These are phyloP conservation scores for Tolypeutes matacus DNA, from an alignment of 2,797 vertebrate genomes.

Conservation along the genomic window DNA sequence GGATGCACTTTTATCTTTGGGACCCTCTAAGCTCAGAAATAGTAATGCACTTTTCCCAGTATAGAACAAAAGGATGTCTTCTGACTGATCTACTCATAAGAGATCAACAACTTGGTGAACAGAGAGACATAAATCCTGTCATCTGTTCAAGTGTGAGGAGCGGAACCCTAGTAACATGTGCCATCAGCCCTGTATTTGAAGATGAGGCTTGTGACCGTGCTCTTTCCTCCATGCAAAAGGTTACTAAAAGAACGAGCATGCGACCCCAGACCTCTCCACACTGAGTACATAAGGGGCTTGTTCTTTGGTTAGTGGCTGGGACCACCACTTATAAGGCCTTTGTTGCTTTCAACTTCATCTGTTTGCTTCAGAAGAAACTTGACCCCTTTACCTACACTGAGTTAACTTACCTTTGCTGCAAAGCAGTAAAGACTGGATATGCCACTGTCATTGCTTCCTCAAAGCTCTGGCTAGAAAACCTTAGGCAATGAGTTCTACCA, in stretches of 20 bases:
- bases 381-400: slow-evolving; percentile 69
- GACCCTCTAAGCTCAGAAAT: slow-evolving; percentile 65
- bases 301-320: slow-evolving; percentile 68
- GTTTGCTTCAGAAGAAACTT: slow-evolving; percentile 66
- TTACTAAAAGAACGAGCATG: slow-evolving; percentile 5
- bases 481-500: not conserved
- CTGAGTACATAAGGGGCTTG: slow-evolving; percentile 64
- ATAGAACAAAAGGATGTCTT: slow-evolving; percentile 79
- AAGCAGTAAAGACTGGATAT: slow-evolving; percentile 58
- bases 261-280: slow-evolving; percentile 60
- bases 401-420: slow-evolving; percentile 63
- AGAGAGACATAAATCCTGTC: slow-evolving; percentile 85
- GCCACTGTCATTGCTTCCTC: not conserved
- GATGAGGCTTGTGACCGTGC: slow-evolving; percentile 59
- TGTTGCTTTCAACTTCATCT: slow-evolving; percentile 76
- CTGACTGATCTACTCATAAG: slow-evolving; percentile 86
- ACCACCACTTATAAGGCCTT: slow-evolving; percentile 69
- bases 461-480: slow-evolving; percentile 12
- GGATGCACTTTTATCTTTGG: slow-evolving; percentile 73
- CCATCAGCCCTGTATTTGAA: slow-evolving; percentile 73
- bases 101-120: slow-evolving; percentile 86
- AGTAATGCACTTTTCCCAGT: slow-evolving; percentile 79
- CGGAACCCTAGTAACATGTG: slow-evolving; percentile 70
- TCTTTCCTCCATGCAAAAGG: slow-evolving; percentile 63
- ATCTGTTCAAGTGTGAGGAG: slow-evolving; percentile 80